Percentiles rank a stretch among this genome's conserved stretches.
phyloP scores from a whole-genome alignment of 2,113 vertebrate genomes.

The Petrocephalus microphthalmus region DNA sequence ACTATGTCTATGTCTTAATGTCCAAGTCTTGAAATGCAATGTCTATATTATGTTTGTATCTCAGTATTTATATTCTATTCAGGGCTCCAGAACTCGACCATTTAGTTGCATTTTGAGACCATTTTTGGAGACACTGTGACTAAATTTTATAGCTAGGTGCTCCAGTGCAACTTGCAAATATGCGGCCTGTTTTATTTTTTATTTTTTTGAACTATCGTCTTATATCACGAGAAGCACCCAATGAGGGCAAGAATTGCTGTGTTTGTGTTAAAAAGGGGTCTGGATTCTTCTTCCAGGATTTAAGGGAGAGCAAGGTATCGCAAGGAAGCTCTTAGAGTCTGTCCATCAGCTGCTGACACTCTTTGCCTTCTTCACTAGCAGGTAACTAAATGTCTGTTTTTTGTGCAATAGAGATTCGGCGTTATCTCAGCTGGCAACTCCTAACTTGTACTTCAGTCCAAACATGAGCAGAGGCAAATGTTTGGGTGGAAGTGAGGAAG shows the following conservation, averaged over 20 bases:
- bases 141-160: background rate
- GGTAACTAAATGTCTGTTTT: slow-evolving; percentile 71
- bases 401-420: slow-evolving; percentile 74
- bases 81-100: background rate
- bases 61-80: background rate
- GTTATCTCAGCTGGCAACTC: slow-evolving; percentile 76
- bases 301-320: background rate
- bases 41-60: too few species aligned
- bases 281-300: background rate
- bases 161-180: background rate
- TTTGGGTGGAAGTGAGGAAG: background rate
- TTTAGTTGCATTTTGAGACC: background rate
- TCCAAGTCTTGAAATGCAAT: too few species aligned
- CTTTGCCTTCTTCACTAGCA: background rate
- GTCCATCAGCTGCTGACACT: background rate
- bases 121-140: background rate
- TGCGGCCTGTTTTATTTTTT: background rate
- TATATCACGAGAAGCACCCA: background rate
- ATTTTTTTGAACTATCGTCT: background rate
- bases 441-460: slow-evolving; percentile 82
- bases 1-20: too few species aligned
- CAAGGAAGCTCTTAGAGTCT: background rate
- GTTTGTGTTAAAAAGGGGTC: background rate
- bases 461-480: slow-evolving; percentile 53
- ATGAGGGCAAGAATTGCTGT: background rate